Conservation (phyloP, 2,113 vertebrate species). For the Empidonax traillii region DNA sequence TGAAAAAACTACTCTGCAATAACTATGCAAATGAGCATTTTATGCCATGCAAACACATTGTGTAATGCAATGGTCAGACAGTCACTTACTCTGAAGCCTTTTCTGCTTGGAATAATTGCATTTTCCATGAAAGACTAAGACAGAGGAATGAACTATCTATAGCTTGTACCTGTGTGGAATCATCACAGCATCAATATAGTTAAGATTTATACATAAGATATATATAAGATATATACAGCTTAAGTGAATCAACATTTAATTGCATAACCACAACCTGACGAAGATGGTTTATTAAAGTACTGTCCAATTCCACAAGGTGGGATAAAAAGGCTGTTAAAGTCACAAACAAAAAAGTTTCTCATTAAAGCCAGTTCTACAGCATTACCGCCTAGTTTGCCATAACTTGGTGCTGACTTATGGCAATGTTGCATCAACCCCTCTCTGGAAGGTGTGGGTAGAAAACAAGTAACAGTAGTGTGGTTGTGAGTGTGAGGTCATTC, state of each 20-base stretch:
- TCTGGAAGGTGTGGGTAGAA: not conserved
- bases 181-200: not conserved
- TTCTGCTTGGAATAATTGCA: not conserved
- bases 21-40: conserved; percentile 18
- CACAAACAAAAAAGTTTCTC: not conserved
- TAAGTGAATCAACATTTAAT: not conserved
- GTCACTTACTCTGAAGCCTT: not conserved
- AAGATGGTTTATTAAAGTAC: not conserved
- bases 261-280: not conserved
- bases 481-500: not conserved
- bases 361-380: not conserved
- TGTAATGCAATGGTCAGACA: not conserved
- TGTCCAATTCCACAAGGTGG: not conserved
- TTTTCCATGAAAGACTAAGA: not conserved
- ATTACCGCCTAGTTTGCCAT: not conserved
- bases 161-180: not conserved
- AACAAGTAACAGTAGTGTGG: not conserved
- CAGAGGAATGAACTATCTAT: not conserved
- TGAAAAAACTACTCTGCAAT: not conserved
- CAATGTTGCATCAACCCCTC: not conserved
- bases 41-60: not conserved
- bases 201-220: no score
- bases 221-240: no score
- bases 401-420: not conserved
- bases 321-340: not conserved